Evolutionary conservation across 2,888 invertebrate genomes (phyloP).

Genomic region (Morinoia aosen): DNA sequence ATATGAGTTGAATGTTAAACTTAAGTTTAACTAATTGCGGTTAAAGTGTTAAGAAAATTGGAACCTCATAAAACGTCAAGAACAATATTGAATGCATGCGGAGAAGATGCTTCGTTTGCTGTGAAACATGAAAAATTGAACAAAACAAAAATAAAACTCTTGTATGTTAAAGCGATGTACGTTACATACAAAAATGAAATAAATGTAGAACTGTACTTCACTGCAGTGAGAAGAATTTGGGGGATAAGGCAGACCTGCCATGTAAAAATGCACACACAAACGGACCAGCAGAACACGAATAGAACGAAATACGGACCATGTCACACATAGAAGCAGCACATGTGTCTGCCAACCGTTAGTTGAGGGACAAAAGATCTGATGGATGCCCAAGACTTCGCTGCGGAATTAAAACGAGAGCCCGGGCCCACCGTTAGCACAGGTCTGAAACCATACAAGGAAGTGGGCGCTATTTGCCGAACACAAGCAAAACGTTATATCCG

Average conservation of each 20-base stretch:
- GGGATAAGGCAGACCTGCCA: background rate
- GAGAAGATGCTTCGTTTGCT: background rate
- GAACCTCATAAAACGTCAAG: background rate
- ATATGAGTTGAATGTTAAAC: too few relatives aligned
- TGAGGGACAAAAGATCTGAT: background rate
- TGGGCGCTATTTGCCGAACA: background rate
- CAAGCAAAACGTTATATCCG: background rate
- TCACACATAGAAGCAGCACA: background rate
- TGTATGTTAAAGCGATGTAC: background rate
- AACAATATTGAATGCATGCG: background rate
- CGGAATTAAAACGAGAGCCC: background rate
- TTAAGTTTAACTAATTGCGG: too few relatives aligned
- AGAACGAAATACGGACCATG: background rate
- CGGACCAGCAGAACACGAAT: background rate
- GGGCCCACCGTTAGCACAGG: background rate
- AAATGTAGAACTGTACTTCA: background rate
- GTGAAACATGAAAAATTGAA: background rate
- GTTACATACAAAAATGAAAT: background rate
- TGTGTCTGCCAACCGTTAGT: background rate
- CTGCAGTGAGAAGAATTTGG: background rate
- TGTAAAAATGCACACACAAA: too few relatives aligned
- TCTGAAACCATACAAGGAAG: conserved; percentile 15
- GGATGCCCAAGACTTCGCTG: background rate
- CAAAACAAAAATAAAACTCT: background rate
- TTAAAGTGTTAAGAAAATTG: too few relatives aligned